phyloP scores from a whole-genome alignment of 2,888 invertebrate genomes.

The Odontocerum albicorne region DNA sequence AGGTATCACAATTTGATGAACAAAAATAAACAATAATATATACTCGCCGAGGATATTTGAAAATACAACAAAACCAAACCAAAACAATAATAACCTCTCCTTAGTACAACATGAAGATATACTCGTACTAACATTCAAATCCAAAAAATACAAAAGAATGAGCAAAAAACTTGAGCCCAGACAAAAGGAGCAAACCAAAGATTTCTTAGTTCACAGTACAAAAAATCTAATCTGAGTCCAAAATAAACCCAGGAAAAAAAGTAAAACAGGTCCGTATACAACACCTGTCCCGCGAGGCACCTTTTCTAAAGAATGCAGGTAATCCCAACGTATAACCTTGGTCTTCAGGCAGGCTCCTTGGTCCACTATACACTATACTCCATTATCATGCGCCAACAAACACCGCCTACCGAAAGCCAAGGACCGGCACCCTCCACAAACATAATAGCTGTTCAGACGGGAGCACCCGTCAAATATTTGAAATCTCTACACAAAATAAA shows the following conservation, averaged over 20 bases:
- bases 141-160: slow-evolving; percentile 8
- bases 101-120: no score
- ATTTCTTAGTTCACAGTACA: slow-evolving; percentile 29
- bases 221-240: slow-evolving; percentile 35
- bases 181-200: slow-evolving; percentile 30
- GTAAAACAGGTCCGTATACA: slow-evolving; percentile 26
- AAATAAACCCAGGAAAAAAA: slow-evolving; percentile 24
- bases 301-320: slow-evolving; percentile 36
- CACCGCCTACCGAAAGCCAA: neutral
- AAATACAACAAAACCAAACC: no score
- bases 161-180: slow-evolving; percentile 19
- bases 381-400: slow-evolving; percentile 23
- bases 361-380: no score
- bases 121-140: slow-evolving; percentile 8
- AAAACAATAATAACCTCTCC: no score
- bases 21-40: no score
- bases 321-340: slow-evolving; percentile 25
- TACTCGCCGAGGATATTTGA: no score
- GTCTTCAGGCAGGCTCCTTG: slow-evolving; percentile 8
- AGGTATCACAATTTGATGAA: no score
- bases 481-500: no score
- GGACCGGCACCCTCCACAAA: no score
- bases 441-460: no score
- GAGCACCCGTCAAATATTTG: no score
- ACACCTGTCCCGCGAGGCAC: slow-evolving; percentile 34